phyloP scores from a whole-genome alignment of 2,888 invertebrate genomes.

The Crematogaster levior region DNA sequence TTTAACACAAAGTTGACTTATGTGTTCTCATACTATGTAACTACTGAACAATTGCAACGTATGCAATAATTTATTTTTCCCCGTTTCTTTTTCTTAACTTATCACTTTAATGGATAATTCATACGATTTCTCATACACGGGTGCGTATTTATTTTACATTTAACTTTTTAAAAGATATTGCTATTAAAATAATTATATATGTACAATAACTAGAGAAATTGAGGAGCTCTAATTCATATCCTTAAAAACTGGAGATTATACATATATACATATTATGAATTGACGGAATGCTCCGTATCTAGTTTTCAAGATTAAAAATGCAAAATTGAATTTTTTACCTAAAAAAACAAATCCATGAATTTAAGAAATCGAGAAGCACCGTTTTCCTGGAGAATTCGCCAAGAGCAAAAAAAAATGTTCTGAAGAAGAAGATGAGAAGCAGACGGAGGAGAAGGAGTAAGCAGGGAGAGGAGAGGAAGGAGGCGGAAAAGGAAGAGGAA shows the following conservation, averaged over 20 bases:
- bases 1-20: not conserved
- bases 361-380: not conserved
- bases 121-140: not conserved
- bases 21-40: not conserved
- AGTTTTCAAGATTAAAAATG: not conserved
- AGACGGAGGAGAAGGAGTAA: too few relatives aligned
- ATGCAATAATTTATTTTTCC: not conserved
- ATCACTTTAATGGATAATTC: not conserved
- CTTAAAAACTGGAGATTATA: not conserved
- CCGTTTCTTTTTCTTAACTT: not conserved
- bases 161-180: not conserved
- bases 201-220: constrained; percentile 13
- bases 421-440: too few relatives aligned
- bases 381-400: not conserved
- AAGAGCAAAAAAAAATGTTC: too few relatives aligned
- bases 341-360: not conserved
- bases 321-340: not conserved
- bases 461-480: too few relatives aligned
- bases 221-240: not conserved
- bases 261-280: not conserved
- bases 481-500: too few relatives aligned
- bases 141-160: not conserved
- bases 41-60: not conserved
- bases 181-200: constrained; percentile 1
- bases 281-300: not conserved